A percentile compares a stretch with the other conserved stretches of the same genome.
Conservation (phyloP, 1,140 invertebrate species). For the Drosophila bifasciata region DNA sequence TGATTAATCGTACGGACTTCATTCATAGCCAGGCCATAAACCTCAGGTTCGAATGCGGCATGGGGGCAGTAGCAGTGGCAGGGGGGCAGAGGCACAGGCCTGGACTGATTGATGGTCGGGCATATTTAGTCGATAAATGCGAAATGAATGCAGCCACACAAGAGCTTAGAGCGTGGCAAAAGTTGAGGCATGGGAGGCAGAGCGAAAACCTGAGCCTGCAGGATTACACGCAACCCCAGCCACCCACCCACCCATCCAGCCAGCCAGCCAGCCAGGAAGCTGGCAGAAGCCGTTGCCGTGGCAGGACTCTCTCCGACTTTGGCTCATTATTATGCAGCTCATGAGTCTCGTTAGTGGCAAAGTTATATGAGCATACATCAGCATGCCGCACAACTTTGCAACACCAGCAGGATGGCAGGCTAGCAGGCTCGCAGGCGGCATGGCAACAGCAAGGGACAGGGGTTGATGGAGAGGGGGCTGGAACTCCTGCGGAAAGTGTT, state of each 20-base stretch:
- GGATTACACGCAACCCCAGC: conserved; percentile 8
- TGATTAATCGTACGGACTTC: conserved; percentile 71
- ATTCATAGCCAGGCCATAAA: conserved; percentile 55
- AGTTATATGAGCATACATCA: conserved; percentile 82
- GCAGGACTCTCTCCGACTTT: conserved; percentile 25
- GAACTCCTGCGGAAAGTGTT: conserved; percentile 80
- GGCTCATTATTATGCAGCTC: conserved; percentile 77
- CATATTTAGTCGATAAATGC: conserved; percentile 37
- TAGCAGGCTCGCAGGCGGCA: conserved; percentile 41
- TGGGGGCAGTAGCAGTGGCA: background rate
- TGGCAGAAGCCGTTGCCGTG: conserved; percentile 2
- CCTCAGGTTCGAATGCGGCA: background rate
- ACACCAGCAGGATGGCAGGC: conserved; percentile 61
- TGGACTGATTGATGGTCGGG: conserved; percentile 57
- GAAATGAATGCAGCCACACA: conserved; percentile 17
- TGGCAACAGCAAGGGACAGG: conserved; percentile 26
- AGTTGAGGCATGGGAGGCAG: background rate
- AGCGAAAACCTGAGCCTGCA: background rate
- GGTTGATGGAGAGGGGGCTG: too few relatives aligned
- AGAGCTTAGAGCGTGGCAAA: background rate
- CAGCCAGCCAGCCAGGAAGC: background rate
- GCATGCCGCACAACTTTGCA: conserved; percentile 74
- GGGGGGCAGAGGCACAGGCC: background rate
- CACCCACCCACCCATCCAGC: too few relatives aligned
- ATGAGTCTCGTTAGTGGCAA: conserved; percentile 81